A percentile compares a stretch with the other conserved stretches of the same genome.
Evolutionary conservation across 2,113 vertebrate species (phyloP).

Genomic region (Tapirus terrestris): DNA sequence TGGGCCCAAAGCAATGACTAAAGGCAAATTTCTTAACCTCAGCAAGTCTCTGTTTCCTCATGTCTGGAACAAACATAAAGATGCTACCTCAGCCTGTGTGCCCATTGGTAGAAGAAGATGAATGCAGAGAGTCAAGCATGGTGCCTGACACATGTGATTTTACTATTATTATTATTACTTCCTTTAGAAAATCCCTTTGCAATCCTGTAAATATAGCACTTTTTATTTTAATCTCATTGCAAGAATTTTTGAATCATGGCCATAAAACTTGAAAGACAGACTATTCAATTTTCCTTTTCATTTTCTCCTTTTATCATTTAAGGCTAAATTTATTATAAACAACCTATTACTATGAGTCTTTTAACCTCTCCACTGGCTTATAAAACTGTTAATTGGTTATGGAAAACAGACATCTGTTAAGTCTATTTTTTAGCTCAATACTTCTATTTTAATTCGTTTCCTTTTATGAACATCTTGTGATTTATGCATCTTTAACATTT

Average conservation of each 20-base stretch:
- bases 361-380: conserved; percentile 1
- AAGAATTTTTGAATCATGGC: background rate
- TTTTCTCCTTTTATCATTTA: background rate
- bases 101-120: background rate
- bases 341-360: background rate
- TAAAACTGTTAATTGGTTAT: conserved; percentile 43
- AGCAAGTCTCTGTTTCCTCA: background rate
- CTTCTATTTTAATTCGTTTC: background rate
- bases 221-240: background rate
- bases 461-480: background rate
- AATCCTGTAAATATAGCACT: background rate
- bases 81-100: background rate
- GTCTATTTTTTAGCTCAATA: background rate
- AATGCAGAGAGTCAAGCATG: background rate
- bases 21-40: too few species aligned
- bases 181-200: background rate
- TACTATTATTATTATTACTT: background rate
- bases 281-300: background rate
- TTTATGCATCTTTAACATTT: background rate
- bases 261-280: background rate
- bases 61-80: background rate
- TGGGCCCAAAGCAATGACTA: too few species aligned
- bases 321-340: conserved; percentile 22
- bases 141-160: background rate
- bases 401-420: conserved; percentile 35